These are phyloP conservation scores for Corynorhinus townsendii DNA, from an alignment of 2,113 vertebrate genomes.

Conservation along the genomic window DNA sequence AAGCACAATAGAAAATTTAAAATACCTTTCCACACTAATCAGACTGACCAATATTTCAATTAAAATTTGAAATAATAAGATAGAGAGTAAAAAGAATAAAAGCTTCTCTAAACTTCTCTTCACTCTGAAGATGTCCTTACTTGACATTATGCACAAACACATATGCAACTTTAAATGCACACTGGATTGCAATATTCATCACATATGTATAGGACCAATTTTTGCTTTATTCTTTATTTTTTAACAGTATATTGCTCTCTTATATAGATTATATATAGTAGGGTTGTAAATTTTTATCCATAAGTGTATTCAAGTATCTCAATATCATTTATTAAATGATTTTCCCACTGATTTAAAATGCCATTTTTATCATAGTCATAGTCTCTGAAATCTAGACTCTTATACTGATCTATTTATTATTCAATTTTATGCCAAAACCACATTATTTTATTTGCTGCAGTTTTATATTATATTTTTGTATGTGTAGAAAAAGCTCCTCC, in stretches of 20 bases:
- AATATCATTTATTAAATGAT: neutral
- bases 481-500: neutral
- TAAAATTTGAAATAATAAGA: neutral
- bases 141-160: neutral
- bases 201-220: neutral
- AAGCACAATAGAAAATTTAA: neutral
- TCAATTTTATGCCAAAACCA: neutral
- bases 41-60: no score
- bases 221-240: neutral
- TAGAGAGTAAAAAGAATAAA: neutral
- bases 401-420: neutral
- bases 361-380: neutral
- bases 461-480: slow-evolving; percentile 25
- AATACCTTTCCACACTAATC: no score
- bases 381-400: neutral
- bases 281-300: neutral
- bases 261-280: neutral
- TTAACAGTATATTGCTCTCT: neutral
- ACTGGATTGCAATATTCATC: neutral
- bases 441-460: neutral
- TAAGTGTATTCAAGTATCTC: neutral
- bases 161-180: neutral
- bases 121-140: neutral
- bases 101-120: neutral
- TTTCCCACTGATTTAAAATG: slow-evolving; percentile 17